phyloP scores from a whole-genome alignment of 1,140 invertebrate genomes.

The Cotesia chilonis region DNA sequence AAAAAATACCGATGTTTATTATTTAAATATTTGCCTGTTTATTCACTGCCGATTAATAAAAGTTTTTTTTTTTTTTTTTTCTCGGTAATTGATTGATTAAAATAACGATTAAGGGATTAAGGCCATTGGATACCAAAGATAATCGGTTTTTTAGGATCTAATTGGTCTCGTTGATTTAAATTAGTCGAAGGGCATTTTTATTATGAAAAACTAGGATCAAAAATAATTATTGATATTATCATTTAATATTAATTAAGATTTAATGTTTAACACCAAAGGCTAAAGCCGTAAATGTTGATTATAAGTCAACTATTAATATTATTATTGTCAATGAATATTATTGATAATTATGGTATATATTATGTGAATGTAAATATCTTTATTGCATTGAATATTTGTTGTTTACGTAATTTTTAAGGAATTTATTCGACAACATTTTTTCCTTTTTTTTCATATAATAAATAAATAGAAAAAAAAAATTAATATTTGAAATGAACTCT shows the following conservation, averaged over 20 bases:
- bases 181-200: neutral
- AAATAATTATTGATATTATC: conserved; percentile 5
- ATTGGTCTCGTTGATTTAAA: neutral
- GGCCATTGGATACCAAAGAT: conserved; percentile 38
- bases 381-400: conserved; percentile 12
- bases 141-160: neutral
- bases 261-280: conserved; percentile 5
- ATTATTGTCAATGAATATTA: neutral
- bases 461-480: neutral
- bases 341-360: neutral
- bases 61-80: neutral
- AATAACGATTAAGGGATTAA: conserved; percentile 1
- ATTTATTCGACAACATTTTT: neutral
- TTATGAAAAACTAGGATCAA: neutral
- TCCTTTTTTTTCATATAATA: neutral
- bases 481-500: too few species aligned
- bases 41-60: conserved; percentile 53
- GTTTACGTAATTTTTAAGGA: too few species aligned
- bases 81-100: conserved; percentile 25
- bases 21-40: conserved; percentile 44
- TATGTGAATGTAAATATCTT: conserved; percentile 18
- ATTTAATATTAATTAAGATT: neutral
- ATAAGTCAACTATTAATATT: too few species aligned
- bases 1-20: too few species aligned
- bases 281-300: conserved; percentile 8